Percentiles rank a stretch among this genome's conserved stretches.
Conservation (phyloP, 1,140 invertebrate species). For the Stenopsyche tienmushanensis region DNA sequence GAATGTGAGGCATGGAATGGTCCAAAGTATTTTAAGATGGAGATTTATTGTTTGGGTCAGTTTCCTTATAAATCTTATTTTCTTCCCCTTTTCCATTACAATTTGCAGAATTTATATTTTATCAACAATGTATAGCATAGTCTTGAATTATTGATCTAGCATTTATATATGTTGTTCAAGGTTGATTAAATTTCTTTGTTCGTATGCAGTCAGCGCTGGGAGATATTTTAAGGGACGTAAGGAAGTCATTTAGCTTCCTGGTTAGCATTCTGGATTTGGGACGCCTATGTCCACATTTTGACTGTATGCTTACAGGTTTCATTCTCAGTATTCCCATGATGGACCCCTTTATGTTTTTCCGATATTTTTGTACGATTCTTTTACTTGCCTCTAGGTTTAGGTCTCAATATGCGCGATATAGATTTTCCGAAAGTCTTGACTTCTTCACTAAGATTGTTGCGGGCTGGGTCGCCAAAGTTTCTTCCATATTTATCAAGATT, state of each 20-base stretch:
- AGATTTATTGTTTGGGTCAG: slow-evolving; percentile 13
- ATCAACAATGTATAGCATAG: too few relatives aligned
- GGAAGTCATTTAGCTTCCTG: not conserved
- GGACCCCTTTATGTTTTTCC: slow-evolving; percentile 26
- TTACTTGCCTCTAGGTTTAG: not conserved
- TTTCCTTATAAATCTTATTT: not conserved
- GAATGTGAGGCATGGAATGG: not conserved
- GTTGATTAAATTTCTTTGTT: too few relatives aligned
- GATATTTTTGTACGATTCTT: slow-evolving; percentile 9
- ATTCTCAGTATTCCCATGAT: slow-evolving; percentile 16
- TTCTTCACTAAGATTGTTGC: not conserved
- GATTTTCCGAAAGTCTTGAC: not conserved
- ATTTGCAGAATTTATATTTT: too few relatives aligned
- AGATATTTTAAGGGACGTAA: not conserved
- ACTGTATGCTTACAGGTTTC: slow-evolving; percentile 15
- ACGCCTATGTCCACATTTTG: not conserved
- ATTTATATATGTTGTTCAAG: too few relatives aligned
- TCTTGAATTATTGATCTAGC: too few relatives aligned
- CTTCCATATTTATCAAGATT: not conserved
- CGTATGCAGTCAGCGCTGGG: not conserved
- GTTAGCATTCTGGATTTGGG: slow-evolving; percentile 10
- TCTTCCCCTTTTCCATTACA: too few relatives aligned
- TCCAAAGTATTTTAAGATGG: slow-evolving; percentile 14
- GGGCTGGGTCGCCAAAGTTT: not conserved
- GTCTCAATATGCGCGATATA: slow-evolving; percentile 8